phyloP scores from a whole-genome alignment of 1,140 invertebrate genomes.

The Meteorus sp. region DNA sequence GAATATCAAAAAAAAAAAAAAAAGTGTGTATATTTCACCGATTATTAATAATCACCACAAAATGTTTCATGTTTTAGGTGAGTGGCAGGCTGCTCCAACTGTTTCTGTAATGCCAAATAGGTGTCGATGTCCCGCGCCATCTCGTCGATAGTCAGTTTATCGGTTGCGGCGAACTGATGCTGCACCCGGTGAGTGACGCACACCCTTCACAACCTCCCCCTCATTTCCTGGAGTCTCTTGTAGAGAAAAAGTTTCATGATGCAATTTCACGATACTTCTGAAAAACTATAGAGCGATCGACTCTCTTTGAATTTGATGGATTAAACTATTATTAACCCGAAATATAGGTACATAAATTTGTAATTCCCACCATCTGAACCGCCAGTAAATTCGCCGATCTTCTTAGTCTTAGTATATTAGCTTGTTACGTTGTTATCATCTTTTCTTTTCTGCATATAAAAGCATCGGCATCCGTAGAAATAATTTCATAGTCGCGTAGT shows the following conservation, averaged over 20 bases:
- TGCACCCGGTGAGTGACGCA: constrained; percentile 60
- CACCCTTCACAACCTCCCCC: too few species aligned
- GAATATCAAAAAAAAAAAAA: too few species aligned
- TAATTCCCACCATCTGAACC: constrained; percentile 20
- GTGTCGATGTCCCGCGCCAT: constrained; percentile 55
- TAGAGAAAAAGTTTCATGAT: constrained; percentile 51
- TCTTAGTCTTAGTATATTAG: constrained; percentile 11
- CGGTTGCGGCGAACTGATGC: constrained; percentile 59
- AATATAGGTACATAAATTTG: constrained; percentile 3
- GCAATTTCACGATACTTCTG: constrained; percentile 20
- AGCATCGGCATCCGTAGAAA: constrained; percentile 32
- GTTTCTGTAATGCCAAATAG: constrained; percentile 61
- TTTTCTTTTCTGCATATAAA: constrained; percentile 13
- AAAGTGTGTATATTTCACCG: too few species aligned
- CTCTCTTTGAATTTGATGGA: too few species aligned
- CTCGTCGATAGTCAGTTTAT: constrained; percentile 58
- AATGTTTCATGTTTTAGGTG: constrained; percentile 53
- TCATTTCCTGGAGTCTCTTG: constrained; percentile 51
- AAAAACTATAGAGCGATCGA: too few species aligned
- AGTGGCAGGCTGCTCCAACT: constrained; percentile 57
- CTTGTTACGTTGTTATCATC: constrained; percentile 14
- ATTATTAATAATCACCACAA: too few species aligned
- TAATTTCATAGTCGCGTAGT: constrained; percentile 25
- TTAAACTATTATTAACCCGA: too few species aligned
- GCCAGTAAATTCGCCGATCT: constrained; percentile 14